Conservation (phyloP, 2,113 vertebrate species). For the Callospermophilus lateralis region DNA sequence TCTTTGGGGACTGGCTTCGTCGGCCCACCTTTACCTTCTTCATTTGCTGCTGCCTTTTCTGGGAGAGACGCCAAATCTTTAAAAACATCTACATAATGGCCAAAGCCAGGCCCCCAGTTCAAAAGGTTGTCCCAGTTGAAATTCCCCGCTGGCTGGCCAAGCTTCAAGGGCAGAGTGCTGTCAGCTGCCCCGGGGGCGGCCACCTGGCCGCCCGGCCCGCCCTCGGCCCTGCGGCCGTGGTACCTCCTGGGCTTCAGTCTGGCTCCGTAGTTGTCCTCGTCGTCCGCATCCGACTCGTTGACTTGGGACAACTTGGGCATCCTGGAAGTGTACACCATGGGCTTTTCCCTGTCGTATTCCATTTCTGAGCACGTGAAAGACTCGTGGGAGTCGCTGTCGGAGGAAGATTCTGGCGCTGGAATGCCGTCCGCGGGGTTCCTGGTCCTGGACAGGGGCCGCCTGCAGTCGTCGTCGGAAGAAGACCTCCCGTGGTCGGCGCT, state of each 20-base stretch:
- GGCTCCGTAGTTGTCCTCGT: slow-evolving; percentile 94
- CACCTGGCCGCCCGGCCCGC: slow-evolving; percentile 89
- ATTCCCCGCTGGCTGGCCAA: slow-evolving; percentile 91
- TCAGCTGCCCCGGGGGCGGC: slow-evolving; percentile 83
- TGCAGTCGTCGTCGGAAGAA: slow-evolving; percentile 96
- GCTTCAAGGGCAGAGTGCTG: slow-evolving; percentile 91
- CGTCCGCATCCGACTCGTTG: slow-evolving; percentile 98
- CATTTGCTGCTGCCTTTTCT: slow-evolving; percentile 91
- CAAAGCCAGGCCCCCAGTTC: slow-evolving; percentile 99
- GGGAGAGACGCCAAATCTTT: slow-evolving; percentile 98
- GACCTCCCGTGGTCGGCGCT: slow-evolving; percentile 98
- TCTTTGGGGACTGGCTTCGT: slow-evolving; percentile 92
- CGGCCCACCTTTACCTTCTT: slow-evolving; percentile 93
- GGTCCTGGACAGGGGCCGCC: slow-evolving; percentile 94
- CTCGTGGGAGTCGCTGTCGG: slow-evolving; percentile 99
- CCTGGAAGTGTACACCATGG: slow-evolving; percentile 93
- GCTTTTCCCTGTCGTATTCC: slow-evolving; percentile 98
- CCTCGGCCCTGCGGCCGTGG: slow-evolving; percentile 95
- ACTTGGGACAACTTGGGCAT: slow-evolving; percentile 98
- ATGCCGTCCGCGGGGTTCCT: slow-evolving; percentile 97
- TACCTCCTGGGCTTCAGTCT: slow-evolving; percentile 95
- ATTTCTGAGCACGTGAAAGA: slow-evolving; percentile 99
- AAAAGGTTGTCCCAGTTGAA: slow-evolving; percentile 99
- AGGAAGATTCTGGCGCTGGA: slow-evolving; percentile 96
- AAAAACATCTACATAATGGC: slow-evolving; percentile 99